Evolutionary conservation across 2,113 vertebrate species (phyloP).

Genomic region (Caretta caretta): DNA sequence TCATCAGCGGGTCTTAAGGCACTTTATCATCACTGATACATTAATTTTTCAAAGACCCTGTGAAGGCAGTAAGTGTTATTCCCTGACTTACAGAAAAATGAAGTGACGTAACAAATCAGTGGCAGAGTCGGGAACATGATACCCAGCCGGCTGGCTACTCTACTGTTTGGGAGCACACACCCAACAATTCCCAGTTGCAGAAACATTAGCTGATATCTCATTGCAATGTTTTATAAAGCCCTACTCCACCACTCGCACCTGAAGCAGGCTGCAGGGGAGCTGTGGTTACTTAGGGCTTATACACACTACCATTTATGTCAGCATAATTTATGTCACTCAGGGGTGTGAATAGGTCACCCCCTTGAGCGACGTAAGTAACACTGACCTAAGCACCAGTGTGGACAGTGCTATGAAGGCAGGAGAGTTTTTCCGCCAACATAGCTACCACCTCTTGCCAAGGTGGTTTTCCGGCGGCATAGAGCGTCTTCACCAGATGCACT

Average conservation of each 20-base stretch:
- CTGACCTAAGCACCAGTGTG: neutral
- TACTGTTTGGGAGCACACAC: neutral
- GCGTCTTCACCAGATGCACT: neutral
- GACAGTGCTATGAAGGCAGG: neutral
- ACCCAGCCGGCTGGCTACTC: neutral
- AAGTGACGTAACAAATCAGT: neutral
- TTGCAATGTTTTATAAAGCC: neutral
- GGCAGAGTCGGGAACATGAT: neutral
- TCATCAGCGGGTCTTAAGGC: neutral
- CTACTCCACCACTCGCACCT: neutral
- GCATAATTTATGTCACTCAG: neutral
- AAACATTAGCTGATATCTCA: neutral
- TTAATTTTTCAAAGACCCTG: constrained; percentile 8
- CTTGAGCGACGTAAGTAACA: neutral
- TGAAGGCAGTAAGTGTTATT: constrained; percentile 11
- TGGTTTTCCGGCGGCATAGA: neutral
- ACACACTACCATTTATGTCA: neutral
- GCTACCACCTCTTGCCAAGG: neutral
- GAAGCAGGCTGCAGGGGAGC: neutral
- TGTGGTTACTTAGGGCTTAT: neutral
- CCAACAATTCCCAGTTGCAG: neutral
- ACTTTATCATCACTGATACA: constrained; percentile 38
- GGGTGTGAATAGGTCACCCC: neutral
- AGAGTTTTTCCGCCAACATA: neutral
- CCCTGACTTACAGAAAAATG: constrained; percentile 39